Conservation (phyloP, 2,888 invertebrate genomes). For the Sphinx pinastri region DNA sequence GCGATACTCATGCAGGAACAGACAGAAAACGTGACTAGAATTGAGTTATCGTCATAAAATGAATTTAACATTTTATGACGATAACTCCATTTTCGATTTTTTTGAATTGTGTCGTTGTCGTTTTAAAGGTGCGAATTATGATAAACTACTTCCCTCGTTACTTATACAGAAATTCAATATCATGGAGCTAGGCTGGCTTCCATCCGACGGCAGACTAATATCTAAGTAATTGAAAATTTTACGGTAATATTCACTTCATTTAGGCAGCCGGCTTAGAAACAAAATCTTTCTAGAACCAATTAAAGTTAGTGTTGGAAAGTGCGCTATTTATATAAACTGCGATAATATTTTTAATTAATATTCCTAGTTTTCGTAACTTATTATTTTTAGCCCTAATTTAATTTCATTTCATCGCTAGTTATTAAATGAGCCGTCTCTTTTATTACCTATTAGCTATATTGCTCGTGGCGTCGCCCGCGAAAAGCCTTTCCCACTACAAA, state of each 20-base stretch:
- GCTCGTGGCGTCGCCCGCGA: too few species aligned
- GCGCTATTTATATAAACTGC: neutral
- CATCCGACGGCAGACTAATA: slow-evolving; percentile 37
- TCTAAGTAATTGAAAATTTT: slow-evolving; percentile 38
- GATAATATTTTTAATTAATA: neutral
- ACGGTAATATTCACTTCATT: slow-evolving; percentile 32
- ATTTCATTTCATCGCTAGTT: too few species aligned
- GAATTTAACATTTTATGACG: too few species aligned
- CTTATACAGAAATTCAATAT: slow-evolving; percentile 2
- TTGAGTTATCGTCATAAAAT: too few species aligned
- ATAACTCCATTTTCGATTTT: too few species aligned
- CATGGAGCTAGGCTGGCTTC: neutral
- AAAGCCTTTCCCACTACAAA: too few species aligned
- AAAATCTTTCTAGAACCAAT: slow-evolving; percentile 13
- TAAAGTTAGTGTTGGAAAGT: slow-evolving; percentile 6
- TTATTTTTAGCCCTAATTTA: neutral
- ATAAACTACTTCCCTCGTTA: neutral
- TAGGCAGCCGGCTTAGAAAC: slow-evolving; percentile 3
- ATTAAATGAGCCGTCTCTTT: too few species aligned
- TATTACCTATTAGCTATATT: too few species aligned
- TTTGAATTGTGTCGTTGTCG: too few species aligned
- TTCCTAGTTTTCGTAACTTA: neutral
- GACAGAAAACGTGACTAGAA: too few species aligned
- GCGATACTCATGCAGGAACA: too few species aligned
- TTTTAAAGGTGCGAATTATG: too few species aligned